Conservation (phyloP, 2,888 invertebrate species). For the Napeogenes inachia region DNA sequence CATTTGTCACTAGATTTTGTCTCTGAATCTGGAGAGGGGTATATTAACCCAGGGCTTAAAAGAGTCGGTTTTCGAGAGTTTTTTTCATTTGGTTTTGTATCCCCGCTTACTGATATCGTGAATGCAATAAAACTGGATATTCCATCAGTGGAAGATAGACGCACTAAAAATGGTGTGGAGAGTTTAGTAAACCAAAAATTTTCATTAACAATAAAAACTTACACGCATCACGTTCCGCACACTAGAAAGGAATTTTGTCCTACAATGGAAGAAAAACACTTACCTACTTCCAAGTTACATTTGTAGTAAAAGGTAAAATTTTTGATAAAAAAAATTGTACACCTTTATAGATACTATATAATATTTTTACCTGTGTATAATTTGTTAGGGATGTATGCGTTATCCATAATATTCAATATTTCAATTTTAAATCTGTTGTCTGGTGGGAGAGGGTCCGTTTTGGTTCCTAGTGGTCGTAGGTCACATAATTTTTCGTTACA, state of each 20-base stretch:
- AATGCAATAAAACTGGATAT: slow-evolving; percentile 60
- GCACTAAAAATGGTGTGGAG: slow-evolving; percentile 41
- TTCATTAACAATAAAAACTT: too few species aligned
- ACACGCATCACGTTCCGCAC: too few species aligned
- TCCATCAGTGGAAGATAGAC: slow-evolving; percentile 48
- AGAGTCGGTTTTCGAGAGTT: slow-evolving; percentile 51
- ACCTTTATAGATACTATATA: too few species aligned
- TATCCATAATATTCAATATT: slow-evolving; percentile 43
- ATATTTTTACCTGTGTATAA: slow-evolving; percentile 47
- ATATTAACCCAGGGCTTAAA: slow-evolving; percentile 50
- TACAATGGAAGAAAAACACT: too few species aligned
- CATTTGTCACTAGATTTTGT: slow-evolving; percentile 43
- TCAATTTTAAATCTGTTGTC: slow-evolving; percentile 61
- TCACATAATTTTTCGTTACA: slow-evolving; percentile 47
- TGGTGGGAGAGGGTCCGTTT: slow-evolving; percentile 54
- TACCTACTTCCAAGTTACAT: too few species aligned
- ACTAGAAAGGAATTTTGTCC: too few species aligned
- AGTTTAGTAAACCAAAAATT: not conserved
- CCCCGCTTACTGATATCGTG: slow-evolving; percentile 57
- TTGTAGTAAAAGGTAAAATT: too few species aligned
- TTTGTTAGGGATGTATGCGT: slow-evolving; percentile 45
- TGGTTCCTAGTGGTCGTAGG: slow-evolving; percentile 53
- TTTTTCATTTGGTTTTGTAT: slow-evolving; percentile 44
- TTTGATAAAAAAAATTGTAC: too few species aligned
- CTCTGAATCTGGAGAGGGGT: slow-evolving; percentile 39